Percentiles rank a stretch among this genome's conserved stretches.
These are phyloP conservation scores for Melanerpes aurifrons DNA, from an alignment of 2,113 vertebrate genomes.

Conservation along the genomic window DNA sequence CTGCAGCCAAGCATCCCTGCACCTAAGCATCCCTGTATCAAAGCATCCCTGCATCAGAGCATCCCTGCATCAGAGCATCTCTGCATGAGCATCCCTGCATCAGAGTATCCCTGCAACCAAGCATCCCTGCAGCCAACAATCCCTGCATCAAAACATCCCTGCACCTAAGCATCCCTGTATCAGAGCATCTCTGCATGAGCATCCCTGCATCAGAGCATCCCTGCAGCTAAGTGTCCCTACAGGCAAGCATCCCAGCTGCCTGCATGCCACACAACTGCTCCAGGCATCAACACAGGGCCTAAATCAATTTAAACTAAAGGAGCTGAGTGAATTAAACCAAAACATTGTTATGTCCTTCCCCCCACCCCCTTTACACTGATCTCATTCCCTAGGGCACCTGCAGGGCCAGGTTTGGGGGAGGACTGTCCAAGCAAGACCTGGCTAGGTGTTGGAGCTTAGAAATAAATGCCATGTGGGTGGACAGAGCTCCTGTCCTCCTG, in stretches of 20 bases:
- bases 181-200: too few relatives aligned
- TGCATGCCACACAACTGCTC: accelerated
- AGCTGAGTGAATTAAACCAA: not conserved
- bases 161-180: too few relatives aligned
- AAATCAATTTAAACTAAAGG: not conserved
- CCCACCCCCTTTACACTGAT: accelerated
- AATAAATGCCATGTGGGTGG: accelerated
- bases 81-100: too few relatives aligned
- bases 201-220: too few relatives aligned
- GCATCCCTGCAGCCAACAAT: too few relatives aligned
- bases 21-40: too few relatives aligned
- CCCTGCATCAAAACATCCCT: too few relatives aligned
- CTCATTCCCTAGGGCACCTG: not conserved
- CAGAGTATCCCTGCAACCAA: too few relatives aligned
- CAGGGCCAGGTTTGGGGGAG: not conserved
- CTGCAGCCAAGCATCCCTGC: too few relatives aligned
- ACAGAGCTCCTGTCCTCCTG: not conserved
- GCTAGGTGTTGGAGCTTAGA: not conserved
- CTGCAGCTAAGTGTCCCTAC: too few relatives aligned
- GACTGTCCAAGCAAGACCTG: not conserved
- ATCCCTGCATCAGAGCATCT: too few relatives aligned
- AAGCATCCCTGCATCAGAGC: too few relatives aligned
- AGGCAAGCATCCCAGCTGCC: not conserved
- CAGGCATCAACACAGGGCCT: not conserved
- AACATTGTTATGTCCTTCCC: not conserved